Conservation (phyloP, 2,113 vertebrate genomes). For the Micronycteris hirsuta region DNA sequence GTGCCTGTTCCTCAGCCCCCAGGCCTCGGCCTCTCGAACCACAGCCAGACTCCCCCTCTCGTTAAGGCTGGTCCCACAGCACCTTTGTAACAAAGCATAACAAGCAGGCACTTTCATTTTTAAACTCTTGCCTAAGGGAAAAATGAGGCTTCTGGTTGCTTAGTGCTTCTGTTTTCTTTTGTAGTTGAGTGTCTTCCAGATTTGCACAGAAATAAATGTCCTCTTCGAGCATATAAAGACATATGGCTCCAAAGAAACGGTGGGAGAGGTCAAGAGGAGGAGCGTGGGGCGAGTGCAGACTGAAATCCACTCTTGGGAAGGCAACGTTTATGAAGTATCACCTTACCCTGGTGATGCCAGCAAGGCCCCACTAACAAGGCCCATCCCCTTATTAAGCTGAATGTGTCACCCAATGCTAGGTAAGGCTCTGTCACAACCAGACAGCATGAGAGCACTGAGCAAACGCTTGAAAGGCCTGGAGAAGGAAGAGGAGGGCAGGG, state of each 20-base stretch:
- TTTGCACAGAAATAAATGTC: constrained; percentile 1
- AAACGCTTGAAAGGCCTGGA: neutral
- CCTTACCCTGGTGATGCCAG: neutral
- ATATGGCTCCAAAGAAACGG: neutral
- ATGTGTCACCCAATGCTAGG: neutral
- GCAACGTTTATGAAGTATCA: constrained; percentile 2
- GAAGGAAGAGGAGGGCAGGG: neutral
- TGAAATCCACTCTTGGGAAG: constrained; percentile 15
- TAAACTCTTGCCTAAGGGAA: neutral
- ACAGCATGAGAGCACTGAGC: neutral
- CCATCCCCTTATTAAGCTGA: neutral
- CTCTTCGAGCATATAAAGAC: neutral
- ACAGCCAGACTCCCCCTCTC: neutral
- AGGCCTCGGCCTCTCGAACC: neutral
- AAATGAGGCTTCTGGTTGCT: neutral
- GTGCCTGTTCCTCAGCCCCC: neutral
- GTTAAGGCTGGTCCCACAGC: neutral
- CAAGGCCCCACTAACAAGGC: neutral
- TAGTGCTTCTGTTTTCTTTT: neutral
- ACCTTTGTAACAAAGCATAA: neutral
- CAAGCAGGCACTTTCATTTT: constrained; percentile 1
- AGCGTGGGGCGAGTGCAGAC: neutral
- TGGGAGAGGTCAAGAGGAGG: neutral
- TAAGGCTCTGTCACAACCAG: neutral
- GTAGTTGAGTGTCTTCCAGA: neutral